Evolutionary conservation across 2,888 invertebrate species (phyloP), one percentile per base, ranked within the genome.

Genomic region (Andrena praecox): DNA sequence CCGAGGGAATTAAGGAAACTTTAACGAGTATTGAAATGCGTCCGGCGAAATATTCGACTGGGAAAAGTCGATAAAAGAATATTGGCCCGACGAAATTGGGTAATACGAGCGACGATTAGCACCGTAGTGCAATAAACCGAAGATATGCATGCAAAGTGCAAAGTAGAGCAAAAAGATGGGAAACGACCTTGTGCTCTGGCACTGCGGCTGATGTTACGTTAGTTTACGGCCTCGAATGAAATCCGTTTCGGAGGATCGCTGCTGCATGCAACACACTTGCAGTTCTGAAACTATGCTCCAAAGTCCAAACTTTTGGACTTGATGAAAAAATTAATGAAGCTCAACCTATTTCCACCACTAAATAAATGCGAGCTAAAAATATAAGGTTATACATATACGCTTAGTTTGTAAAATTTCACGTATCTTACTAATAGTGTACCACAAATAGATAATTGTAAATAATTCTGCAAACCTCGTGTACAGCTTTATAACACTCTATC

Each of bases 51-150:
- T 52, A 3, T 72, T 59, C 52, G 60, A 7, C 12, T 20, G 16
- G 20, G 66, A 70, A 74, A 68, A 54, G 20, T 67, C 56, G 70
- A 75, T 63, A 64, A 56, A 67, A 56, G 70, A 62, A 62, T 75
- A 80, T 71, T 62, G 81, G 70, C 50, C 48, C 70, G n/a, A 52
- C 56, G 75, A 20, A 80, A 75, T 67, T 71, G 70, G 70, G 60
- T 71, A 68, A 80, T 52, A 60, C 42, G 52, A 24, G 35, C n/a
- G 42, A 73, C 75, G 80, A 84, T 86, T 86, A 86, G 76, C 76
- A 31, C 29, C 59, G 54, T 20, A 42, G 42, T 12, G 50, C 52
- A 59, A 31, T 77, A 75, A 77, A 84, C 70, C 64, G 56, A 27
- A 7, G 52, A 64, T 60, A 60, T 75, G 59, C 71, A 31, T 48